A percentile compares a stretch with the other conserved stretches of the same genome.
These are phyloP conservation scores for Acanthoscelides obtectus DNA, from an alignment of 2,888 invertebrate genomes.

Conservation along the genomic window DNA sequence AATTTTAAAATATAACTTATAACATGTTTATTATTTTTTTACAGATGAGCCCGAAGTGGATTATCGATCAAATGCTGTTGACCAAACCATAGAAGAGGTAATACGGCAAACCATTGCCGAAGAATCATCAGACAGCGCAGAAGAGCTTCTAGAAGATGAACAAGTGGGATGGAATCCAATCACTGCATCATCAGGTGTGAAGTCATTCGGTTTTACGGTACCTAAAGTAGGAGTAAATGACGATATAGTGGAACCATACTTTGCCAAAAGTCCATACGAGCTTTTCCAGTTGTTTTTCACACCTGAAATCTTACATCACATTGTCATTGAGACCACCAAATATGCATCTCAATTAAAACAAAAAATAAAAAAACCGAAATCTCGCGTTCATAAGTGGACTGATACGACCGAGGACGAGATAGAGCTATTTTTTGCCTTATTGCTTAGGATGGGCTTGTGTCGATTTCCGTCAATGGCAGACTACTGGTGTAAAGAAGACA, in stretches of 20 bases:
- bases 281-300: constrained; percentile 8
- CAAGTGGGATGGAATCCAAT: constrained; percentile 7
- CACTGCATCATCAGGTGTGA: constrained; percentile 5
- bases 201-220: constrained; percentile 8
- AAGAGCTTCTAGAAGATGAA: constrained; percentile 7
- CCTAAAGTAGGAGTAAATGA: constrained; percentile 7
- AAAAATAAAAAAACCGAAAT: constrained; percentile 4
- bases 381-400: constrained; percentile 4
- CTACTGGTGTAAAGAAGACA: constrained; percentile 8
- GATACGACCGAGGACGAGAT: neutral
- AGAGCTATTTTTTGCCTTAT: constrained; percentile 7
- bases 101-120: constrained; percentile 6
- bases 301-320: constrained; percentile 4
- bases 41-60: constrained; percentile 9
- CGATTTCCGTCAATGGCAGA: constrained; percentile 8
- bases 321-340: too few species aligned
- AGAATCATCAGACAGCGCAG: constrained; percentile 6
- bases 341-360: too few species aligned
- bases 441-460: constrained; percentile 7
- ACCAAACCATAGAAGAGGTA: constrained; percentile 8
- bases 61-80: constrained; percentile 6
- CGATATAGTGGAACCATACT: constrained; percentile 8
- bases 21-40: constrained; percentile 5
- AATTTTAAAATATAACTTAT: too few species aligned
- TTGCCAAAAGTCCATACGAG: constrained; percentile 8